Conservation (phyloP, 30 jellyfish, hydroid and myxozoan genomes). For the Sanderia malayensis region DNA sequence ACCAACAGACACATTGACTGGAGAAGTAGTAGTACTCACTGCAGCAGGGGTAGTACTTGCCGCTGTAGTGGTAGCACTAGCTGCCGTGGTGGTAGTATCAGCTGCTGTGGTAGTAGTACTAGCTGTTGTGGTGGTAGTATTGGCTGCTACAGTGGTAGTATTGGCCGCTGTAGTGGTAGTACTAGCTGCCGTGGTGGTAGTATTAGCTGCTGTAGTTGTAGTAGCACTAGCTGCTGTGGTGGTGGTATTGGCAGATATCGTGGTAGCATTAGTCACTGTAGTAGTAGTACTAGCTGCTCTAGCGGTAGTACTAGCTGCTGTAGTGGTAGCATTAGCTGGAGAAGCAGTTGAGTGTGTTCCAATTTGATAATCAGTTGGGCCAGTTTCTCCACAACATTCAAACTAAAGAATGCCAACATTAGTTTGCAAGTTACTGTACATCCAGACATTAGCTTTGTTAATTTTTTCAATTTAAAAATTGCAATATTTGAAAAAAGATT, state of each 20-base stretch:
- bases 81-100: slow-evolving; percentile 9
- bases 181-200: slow-evolving; percentile 19
- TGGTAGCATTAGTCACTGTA: slow-evolving; percentile 15
- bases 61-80: slow-evolving; percentile 24
- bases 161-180: slow-evolving; percentile 22
- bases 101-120: slow-evolving; percentile 28
- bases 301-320: slow-evolving; percentile 10
- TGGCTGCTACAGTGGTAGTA: slow-evolving; percentile 9
- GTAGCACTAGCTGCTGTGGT: slow-evolving; percentile 6
- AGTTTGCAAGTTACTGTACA: no score
- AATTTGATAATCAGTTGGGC: slow-evolving; percentile 47
- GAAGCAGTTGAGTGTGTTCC: slow-evolving; percentile 38
- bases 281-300: slow-evolving; percentile 23
- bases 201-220: slow-evolving; percentile 19
- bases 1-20: no score
- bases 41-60: slow-evolving; percentile 23
- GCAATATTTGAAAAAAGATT: no score
- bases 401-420: slow-evolving; percentile 23
- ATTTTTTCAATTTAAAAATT: no score
- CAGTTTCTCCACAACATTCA: slow-evolving; percentile 43
- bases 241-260: slow-evolving; percentile 15
- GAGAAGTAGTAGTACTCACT: no score
- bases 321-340: slow-evolving; percentile 10
- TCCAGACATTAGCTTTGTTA: no score
- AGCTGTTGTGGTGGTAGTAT: slow-evolving; percentile 21